Evolutionary conservation across 2,888 invertebrate species (phyloP), one percentile per base, ranked within the genome.

Genomic region (Meteorus colon): DNA sequence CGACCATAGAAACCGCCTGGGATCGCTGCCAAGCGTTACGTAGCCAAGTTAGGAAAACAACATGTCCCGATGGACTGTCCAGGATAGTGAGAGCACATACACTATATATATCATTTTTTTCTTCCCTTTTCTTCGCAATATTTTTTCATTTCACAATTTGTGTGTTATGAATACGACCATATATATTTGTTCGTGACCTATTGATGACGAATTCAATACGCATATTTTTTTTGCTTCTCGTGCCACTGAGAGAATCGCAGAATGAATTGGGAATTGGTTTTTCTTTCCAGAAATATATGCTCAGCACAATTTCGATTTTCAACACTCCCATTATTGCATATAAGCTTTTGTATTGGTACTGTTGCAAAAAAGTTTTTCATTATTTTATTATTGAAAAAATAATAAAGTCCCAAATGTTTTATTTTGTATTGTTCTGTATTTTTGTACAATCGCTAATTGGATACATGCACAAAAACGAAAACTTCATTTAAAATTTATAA

Each of bases 21-120:
- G 75, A 76, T 29, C 34, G 66, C 16, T 72, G 75, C 75, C 75
- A 76, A 76, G 66, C 24, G 67, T 66, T 67, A 51, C 51, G 67
- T 66, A 65, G 75, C 72, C 72, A 72, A 76, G 67, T 70, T 55
- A 60, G 65, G 66, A 29, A 62, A 63, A 69, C 63, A 70, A 72
- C 72, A 45, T 67, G 59, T 72, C 63, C 75, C 70, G 27, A 74
- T 74, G 51, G 63, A 37, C 68, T 51, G 10, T 8, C 55, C 31
- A 14, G 65, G 10, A 29, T 6, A 48, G 51, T 51, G 31, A n/a
- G n/a, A 68, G 16, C 68, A 31, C 31, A 27, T 27, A 24, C 16
- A 4, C 14, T 66, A 45, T 27, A 34, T 24, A 19, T 63, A 31
- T 48, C 29, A 29, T 59, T 45, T 59, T 66, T 73, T 73, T 41